phyloP scores from a whole-genome alignment of 2,113 vertebrate genomes.

The Merops nubicus region DNA sequence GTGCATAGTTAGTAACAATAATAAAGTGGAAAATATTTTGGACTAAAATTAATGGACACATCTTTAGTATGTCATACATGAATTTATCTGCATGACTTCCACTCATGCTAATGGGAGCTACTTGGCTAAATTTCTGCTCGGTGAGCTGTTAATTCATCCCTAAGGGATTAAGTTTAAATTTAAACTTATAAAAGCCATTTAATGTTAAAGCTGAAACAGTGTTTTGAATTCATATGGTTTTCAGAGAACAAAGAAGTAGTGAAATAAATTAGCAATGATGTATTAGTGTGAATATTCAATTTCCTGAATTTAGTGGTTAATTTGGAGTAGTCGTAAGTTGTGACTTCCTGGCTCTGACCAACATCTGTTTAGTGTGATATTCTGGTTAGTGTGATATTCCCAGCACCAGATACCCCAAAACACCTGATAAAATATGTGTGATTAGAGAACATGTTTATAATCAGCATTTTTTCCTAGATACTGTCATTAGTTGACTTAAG shows the following conservation, averaged over 20 bases:
- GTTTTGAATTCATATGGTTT: background rate
- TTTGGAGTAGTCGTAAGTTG: fast-evolving
- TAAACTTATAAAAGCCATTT: constrained; percentile 37
- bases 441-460: background rate
- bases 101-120: constrained; percentile 30
- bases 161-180: constrained; percentile 56
- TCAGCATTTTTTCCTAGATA: background rate
- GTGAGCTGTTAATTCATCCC: constrained; percentile 44
- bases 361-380: background rate
- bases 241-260: background rate
- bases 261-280: constrained; percentile 8
- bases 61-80: constrained; percentile 14
- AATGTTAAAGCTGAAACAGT: constrained; percentile 19
- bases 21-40: constrained; percentile 39
- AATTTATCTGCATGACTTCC: constrained; percentile 48
- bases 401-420: background rate
- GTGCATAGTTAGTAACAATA: background rate
- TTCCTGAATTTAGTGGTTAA: background rate
- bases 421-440: background rate
- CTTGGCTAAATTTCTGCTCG: constrained; percentile 26
- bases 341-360: background rate
- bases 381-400: background rate
- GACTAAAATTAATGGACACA: constrained; percentile 32
- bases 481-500: background rate
- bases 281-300: background rate